Evolutionary conservation across 2,113 vertebrate genomes (phyloP), one percentile per base, ranked within the genome.

Genomic region (Pangasianodon hypophthalmus): DNA sequence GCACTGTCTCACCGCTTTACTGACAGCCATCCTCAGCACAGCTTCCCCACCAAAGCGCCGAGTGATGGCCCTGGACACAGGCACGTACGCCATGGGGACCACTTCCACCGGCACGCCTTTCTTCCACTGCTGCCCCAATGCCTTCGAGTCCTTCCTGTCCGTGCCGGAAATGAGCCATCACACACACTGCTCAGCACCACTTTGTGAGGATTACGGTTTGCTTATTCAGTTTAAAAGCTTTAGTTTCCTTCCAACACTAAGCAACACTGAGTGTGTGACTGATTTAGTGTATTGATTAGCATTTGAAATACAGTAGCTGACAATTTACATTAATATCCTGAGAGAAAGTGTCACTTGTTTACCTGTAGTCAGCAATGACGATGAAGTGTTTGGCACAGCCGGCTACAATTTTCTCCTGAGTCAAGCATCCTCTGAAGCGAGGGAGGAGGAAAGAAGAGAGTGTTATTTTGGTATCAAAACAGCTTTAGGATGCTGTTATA

Each of bases 311-410:
- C 77, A n/a, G 32, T 52, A 86, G 54, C 87, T 77, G 29, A 69
- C 24, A 19, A 60, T 58, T 18, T 29, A 44, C 69, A 77, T 62
- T 79, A 46, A 46, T 46, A 21, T 60, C 2, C 58, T 13, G 14
- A 62, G 54, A 81, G n/a, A n/a, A 9, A 83, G 9, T 21, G 44
- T 60, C 52, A 62, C 32, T 50, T 5, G 29, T 83, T 89, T 90
- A 99, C 98, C 98, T 98, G 95, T 96, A 99, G 93, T 99, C 98
- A 0, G 98, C 98, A n/a, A 99, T 97, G 83, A 99, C 97, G 0
- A 99, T 94, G 91, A 99, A 99, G 88, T 95, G 96, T 86, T 97
- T 99, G 10, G 98, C 97, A 91, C 97, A 98, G 89, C 97, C 96
- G 10, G 98, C 98, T 29, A 99, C 97, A 0, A 99, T 98, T 95